These are phyloP conservation scores for Chlamydotis undulata DNA, from an alignment of 2,113 vertebrate species.

Conservation along the genomic window DNA sequence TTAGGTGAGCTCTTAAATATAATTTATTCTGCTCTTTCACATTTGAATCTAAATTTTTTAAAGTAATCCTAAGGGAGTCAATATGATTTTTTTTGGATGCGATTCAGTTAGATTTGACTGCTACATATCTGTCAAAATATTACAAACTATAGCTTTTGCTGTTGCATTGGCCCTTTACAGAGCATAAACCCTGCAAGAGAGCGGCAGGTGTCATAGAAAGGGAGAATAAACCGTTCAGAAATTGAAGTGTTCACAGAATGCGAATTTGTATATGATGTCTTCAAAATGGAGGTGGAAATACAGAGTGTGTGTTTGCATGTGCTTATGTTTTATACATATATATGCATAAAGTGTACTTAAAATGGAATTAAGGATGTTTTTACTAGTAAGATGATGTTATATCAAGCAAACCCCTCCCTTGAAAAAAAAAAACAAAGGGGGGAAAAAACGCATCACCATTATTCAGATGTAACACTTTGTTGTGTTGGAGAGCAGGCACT, in stretches of 20 bases:
- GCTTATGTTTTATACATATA: background rate
- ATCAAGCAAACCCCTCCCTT: background rate
- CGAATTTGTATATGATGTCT: background rate
- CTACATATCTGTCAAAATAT: background rate
- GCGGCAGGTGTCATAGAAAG: background rate
- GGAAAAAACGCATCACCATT: background rate
- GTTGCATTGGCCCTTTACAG: background rate
- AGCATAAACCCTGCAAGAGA: background rate
- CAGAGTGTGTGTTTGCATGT: background rate
- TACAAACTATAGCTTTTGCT: background rate
- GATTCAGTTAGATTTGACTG: background rate
- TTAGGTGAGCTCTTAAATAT: background rate
- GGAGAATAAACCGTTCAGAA: background rate
- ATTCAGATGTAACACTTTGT: background rate
- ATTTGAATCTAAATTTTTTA: background rate
- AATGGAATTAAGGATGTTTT: background rate
- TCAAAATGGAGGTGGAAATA: background rate
- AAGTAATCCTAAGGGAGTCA: background rate
- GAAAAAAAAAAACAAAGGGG: background rate
- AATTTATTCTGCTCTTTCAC: slow-evolving; percentile 4
- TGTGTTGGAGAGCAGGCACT: background rate
- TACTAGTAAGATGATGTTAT: background rate
- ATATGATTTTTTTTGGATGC: background rate
- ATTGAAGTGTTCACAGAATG: background rate
- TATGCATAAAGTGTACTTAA: background rate